These are phyloP conservation scores for Gymnarchus niloticus DNA, from an alignment of 2,113 vertebrate species.

Conservation along the genomic window DNA sequence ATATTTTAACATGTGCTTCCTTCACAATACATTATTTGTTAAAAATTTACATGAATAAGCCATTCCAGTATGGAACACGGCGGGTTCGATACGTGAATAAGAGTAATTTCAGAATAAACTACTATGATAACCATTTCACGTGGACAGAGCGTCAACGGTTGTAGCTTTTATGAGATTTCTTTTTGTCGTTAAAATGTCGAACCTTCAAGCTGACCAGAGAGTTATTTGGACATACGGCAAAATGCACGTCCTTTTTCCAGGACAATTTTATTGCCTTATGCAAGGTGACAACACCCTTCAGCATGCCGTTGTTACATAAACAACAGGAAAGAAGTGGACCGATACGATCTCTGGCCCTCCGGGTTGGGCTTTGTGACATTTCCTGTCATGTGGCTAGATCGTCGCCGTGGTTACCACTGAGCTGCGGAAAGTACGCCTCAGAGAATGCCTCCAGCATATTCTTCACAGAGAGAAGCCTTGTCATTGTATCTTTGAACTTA, in stretches of 20 bases:
- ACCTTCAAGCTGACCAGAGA: not conserved
- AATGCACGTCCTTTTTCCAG: not conserved
- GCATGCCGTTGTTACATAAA: not conserved
- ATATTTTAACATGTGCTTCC: not conserved
- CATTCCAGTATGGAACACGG: not conserved
- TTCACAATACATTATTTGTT: not conserved
- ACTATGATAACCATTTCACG: not conserved
- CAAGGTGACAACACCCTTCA: not conserved
- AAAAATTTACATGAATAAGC: not conserved
- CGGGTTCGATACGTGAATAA: not conserved
- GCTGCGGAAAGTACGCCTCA: not conserved
- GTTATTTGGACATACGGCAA: not conserved
- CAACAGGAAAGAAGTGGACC: not conserved
- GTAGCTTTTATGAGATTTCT: not conserved
- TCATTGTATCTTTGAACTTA: not conserved
- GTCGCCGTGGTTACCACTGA: not conserved
- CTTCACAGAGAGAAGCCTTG: not conserved
- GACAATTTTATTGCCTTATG: not conserved
- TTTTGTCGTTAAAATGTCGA: not conserved
- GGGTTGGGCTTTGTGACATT: not conserved
- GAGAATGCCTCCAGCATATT: not conserved
- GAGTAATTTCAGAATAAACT: not conserved
- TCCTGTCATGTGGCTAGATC: not conserved
- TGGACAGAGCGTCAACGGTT: not conserved
- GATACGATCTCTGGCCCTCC: not conserved